Base-by-base conservation (phyloP, 35 echinoderm and acorn worm genomes). In the Holothuria glaberrima region DNA sequence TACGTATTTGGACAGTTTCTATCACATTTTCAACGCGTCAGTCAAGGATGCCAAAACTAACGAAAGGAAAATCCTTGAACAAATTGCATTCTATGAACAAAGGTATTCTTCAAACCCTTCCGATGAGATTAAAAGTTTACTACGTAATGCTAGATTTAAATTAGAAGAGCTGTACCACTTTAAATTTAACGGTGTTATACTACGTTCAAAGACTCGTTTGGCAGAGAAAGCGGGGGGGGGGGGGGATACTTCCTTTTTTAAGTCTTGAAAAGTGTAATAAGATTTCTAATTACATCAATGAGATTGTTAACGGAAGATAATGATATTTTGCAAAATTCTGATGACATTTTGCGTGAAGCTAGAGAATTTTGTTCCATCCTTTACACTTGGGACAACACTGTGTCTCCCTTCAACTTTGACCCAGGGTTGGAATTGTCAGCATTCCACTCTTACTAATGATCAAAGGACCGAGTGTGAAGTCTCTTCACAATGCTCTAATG, bases 181-280 rank as follows among this genome's bases (percentile, higher is more conserved):
- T 59, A 82, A 58, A 28, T 82, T 82, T 18, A 57, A 82, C 10
- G 78, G 3, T 28, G 58, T 82, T 2, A 58, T 59, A 58, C 0
- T 82, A 25, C 48, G 48, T n/a, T 82, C 48, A 20, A 80, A 33
- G 46, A 0, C 75, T 38, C 16, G 75, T 30, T 80, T 30, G 75
- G 38, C 38, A 22, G 75, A 0, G 46, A 29, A 34, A 38, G 75
- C n/a, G n/a, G n/a, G n/a, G n/a, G n/a, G n/a, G n/a, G n/a, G n/a
- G 75, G 27, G 21, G 46, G 26, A 28, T 45, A 80, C 6, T 45
- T 7, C 7, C 2, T 41, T 80, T 57, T 48, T 57, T n/a, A 38
- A 19, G 9, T 80, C 75, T 24, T 19, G 38, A 80, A 50, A 80
- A 80, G 44, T 24, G 68, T 80, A 80, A 80, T 19, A 80, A 36